Evolutionary conservation across 2,113 vertebrate species (phyloP).

Genomic region (Struthidea cinerea): DNA sequence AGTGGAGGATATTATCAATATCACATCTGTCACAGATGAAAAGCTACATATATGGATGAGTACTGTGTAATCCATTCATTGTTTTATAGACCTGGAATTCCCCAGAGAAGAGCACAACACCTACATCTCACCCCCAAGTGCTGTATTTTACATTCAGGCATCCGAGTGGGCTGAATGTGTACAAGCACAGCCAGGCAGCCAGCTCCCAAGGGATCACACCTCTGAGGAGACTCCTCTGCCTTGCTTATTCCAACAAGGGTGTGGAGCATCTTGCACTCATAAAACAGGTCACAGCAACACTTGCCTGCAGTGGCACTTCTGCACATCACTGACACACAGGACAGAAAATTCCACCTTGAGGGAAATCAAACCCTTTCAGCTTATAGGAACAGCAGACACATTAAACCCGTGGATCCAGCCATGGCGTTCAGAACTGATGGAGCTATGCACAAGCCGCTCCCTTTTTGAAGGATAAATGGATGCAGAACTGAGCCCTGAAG

Average conservation of each 20-base stretch:
- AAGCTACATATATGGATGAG: neutral
- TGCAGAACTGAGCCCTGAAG: neutral
- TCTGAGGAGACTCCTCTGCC: neutral
- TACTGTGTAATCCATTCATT: neutral
- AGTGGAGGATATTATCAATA: conserved; percentile 17
- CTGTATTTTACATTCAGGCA: conserved; percentile 19
- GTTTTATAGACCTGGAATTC: neutral
- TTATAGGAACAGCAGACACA: neutral
- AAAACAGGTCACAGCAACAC: neutral
- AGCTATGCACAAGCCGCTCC: neutral
- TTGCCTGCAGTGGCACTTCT: neutral
- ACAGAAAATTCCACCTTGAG: neutral
- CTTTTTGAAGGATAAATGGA: neutral
- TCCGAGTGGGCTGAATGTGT: neutral
- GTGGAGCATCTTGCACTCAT: neutral
- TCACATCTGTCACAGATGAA: conserved; percentile 15
- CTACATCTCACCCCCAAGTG: neutral
- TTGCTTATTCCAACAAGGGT: neutral
- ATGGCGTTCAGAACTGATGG: neutral
- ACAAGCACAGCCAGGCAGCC: neutral
- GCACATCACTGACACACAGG: fast-evolving
- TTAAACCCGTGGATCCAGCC: neutral
- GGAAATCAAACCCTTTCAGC: neutral
- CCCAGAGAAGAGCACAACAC: neutral
- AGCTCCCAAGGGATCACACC: neutral